Evolutionary conservation across 1,140 invertebrate species (phyloP).

Genomic region (Drosophila ironensis): DNA sequence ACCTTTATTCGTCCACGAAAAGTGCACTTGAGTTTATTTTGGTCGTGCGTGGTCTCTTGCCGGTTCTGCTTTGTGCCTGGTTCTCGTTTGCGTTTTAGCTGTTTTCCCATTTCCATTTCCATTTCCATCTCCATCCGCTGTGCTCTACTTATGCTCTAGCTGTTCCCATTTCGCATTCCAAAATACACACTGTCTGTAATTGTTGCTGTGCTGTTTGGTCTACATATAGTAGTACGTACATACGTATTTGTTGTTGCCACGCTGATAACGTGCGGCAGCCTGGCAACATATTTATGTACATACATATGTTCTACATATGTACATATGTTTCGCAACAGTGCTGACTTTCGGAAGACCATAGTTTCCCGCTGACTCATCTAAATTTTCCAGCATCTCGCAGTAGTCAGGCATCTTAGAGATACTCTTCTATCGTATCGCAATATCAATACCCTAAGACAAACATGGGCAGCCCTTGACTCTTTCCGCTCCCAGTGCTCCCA

Average conservation of each 20-base stretch:
- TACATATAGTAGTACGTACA: not conserved
- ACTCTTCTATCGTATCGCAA: not conserved
- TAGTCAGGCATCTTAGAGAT: not conserved
- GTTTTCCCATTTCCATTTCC: no score
- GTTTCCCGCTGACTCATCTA: conserved; percentile 9
- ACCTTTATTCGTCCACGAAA: conserved; percentile 7
- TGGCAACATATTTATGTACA: conserved; percentile 21
- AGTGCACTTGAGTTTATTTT: conserved; percentile 63
- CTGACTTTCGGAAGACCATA: not conserved
- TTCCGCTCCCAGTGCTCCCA: no score
- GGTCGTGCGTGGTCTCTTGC: conserved; percentile 43
- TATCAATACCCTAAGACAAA: no score
- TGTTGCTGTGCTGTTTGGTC: conserved; percentile 18
- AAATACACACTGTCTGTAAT: conserved; percentile 36
- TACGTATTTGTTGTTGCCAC: conserved; percentile 30
- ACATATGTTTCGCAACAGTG: no score
- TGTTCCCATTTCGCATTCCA: conserved; percentile 53
- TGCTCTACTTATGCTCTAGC: conserved; percentile 31
- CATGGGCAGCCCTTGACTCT: no score
- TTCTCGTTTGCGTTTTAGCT: no score
- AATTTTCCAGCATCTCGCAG: not conserved
- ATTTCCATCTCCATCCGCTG: conserved; percentile 30
- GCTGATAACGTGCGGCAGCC: conserved; percentile 35
- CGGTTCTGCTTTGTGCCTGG: conserved; percentile 21
- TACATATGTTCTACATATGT: no score